Evolutionary conservation across 2,888 invertebrate genomes (phyloP).

Genomic region (Rhingia campestris): DNA sequence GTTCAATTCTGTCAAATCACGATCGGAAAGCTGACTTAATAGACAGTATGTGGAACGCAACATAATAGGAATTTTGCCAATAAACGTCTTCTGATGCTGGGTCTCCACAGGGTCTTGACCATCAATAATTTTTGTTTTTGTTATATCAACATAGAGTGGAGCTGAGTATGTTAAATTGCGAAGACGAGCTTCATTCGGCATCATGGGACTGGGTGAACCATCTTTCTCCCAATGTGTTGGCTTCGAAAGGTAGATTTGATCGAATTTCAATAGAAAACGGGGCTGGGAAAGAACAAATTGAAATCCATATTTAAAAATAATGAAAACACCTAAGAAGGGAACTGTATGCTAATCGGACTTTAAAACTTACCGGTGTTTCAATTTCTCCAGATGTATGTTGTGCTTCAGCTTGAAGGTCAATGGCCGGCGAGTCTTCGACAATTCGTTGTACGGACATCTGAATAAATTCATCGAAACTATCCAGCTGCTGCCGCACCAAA

Average conservation of each 20-base stretch:
- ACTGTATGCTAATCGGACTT: background rate
- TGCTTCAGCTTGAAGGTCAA: conserved; percentile 98
- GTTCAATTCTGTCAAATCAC: conserved; percentile 99
- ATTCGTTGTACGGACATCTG: conserved; percentile 99
- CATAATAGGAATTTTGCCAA: conserved; percentile 99
- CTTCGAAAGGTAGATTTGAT: conserved; percentile 99
- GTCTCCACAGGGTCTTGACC: conserved; percentile 94
- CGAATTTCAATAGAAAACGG: conserved; percentile 96
- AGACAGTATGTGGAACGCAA: conserved; percentile 98
- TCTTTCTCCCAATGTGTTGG: conserved; percentile 99
- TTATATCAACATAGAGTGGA: conserved; percentile 99
- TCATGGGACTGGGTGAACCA: conserved; percentile 99
- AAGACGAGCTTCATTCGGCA: conserved; percentile 99
- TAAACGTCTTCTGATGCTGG: conserved; percentile 89
- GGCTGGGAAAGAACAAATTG: conserved; percentile 84
- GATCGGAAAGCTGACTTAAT: conserved; percentile 96
- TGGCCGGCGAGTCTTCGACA: conserved; percentile 99
- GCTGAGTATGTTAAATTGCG: conserved; percentile 99
- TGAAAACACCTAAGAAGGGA: too few relatives aligned
- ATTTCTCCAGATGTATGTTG: conserved; percentile 97
- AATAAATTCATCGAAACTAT: conserved; percentile 99
- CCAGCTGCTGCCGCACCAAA: conserved; percentile 98
- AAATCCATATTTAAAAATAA: background rate
- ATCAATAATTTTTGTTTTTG: conserved; percentile 96
- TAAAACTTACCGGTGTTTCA: conserved; percentile 87